phyloP scores from a whole-genome alignment of 1,140 invertebrate genomes.

The Phymastichus coffea region DNA sequence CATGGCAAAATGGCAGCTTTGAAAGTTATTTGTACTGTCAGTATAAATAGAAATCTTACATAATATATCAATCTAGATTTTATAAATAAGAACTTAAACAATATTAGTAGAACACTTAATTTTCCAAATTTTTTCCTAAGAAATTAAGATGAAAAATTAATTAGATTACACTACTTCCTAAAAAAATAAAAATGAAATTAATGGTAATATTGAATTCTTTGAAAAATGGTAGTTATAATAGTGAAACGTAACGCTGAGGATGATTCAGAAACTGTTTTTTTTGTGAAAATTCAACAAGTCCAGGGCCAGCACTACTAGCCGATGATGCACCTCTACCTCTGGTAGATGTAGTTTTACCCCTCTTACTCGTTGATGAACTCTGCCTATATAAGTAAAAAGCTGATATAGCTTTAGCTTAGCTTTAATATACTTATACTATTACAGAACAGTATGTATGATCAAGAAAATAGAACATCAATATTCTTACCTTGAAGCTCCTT shows the following conservation, averaged over 20 bases:
- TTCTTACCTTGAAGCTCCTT: conserved; percentile 25
- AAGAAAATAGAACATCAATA: background rate
- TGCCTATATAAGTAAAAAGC: background rate
- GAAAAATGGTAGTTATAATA: too few relatives aligned
- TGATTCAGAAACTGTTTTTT: conserved; percentile 39
- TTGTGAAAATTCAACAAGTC: conserved; percentile 43
- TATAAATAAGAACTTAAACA: too few relatives aligned
- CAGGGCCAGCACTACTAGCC: conserved; percentile 19
- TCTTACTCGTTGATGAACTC: background rate
- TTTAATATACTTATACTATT: background rate
- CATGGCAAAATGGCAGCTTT: too few relatives aligned
- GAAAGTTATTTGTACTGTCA: too few relatives aligned
- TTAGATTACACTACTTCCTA: too few relatives aligned
- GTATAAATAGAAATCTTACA: too few relatives aligned
- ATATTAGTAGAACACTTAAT: too few relatives aligned
- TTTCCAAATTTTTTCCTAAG: too few relatives aligned
- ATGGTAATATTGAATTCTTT: too few relatives aligned
- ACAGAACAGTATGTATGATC: background rate
- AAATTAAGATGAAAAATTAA: too few relatives aligned
- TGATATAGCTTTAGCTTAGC: background rate
- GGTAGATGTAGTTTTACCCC: background rate
- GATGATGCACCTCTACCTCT: conserved; percentile 21
- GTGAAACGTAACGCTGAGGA: conserved; percentile 37
- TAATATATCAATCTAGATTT: too few relatives aligned
- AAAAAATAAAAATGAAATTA: too few relatives aligned